Evolutionary conservation across 1,140 invertebrate species (phyloP).

Genomic region (Neodiprion pinetum): DNA sequence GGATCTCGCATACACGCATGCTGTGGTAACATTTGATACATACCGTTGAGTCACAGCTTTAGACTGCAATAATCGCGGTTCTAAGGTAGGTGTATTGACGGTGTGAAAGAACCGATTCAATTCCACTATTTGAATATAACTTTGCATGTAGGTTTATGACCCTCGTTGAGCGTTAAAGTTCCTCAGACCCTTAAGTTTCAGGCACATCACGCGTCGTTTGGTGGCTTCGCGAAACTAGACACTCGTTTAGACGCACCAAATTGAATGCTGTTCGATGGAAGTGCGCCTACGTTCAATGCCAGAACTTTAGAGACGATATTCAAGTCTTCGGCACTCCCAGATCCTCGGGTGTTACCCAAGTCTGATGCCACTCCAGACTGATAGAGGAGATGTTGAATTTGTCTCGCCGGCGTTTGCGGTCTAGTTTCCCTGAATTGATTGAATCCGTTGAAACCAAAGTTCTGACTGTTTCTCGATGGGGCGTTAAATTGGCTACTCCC

Average conservation of each 20-base stretch:
- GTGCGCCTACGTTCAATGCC: constrained; percentile 73
- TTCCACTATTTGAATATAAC: not conserved
- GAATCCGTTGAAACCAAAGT: constrained; percentile 16
- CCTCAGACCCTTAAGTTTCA: not conserved
- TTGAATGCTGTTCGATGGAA: constrained; percentile 28
- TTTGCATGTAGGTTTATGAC: too few species aligned
- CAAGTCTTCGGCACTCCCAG: constrained; percentile 71
- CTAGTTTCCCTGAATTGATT: constrained; percentile 36
- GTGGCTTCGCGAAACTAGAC: not conserved
- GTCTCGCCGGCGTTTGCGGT: constrained; percentile 61
- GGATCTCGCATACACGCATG: too few species aligned
- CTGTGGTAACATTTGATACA: not conserved
- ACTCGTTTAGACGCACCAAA: constrained; percentile 26
- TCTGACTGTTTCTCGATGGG: constrained; percentile 38
- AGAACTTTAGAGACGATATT: constrained; percentile 83
- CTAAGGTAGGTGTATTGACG: too few species aligned
- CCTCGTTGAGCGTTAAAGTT: not conserved
- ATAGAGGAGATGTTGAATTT: constrained; percentile 69
- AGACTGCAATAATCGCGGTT: not conserved
- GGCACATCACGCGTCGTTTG: not conserved
- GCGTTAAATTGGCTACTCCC: constrained; percentile 22
- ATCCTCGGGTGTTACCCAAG: constrained; percentile 43
- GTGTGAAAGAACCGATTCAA: too few species aligned
- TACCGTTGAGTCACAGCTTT: not conserved
- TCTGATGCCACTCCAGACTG: constrained; percentile 67